phyloP scores from a whole-genome alignment of 1,140 invertebrate species.

The Apis laboriosa region DNA sequence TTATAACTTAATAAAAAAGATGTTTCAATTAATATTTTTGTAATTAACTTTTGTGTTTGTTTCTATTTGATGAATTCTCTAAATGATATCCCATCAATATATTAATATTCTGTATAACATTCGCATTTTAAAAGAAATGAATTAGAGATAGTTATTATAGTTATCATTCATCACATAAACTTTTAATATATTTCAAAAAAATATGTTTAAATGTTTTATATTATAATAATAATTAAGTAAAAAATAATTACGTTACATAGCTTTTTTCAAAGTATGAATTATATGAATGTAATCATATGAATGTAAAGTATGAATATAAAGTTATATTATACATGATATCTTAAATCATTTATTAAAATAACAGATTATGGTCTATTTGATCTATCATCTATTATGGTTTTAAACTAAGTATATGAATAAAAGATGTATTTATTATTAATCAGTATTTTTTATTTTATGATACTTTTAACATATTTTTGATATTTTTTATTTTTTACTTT shows the following conservation, averaged over 20 bases:
- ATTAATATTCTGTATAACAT: not conserved
- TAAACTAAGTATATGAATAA: slow-evolving; percentile 22
- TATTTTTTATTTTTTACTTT: too few relatives aligned
- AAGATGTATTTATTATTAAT: slow-evolving; percentile 50
- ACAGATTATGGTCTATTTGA: not conserved
- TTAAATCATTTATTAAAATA: not conserved
- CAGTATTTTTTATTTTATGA: slow-evolving; percentile 30
- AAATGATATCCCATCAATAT: too few relatives aligned
- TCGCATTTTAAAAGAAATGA: not conserved
- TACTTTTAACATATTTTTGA: too few relatives aligned
- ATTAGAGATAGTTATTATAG: too few relatives aligned
- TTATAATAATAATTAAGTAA: not conserved
- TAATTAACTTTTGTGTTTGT: too few relatives aligned
- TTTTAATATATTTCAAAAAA: not conserved
- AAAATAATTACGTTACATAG: not conserved
- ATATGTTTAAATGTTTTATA: slow-evolving; percentile 1
- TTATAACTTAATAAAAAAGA: too few relatives aligned
- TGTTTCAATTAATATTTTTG: too few relatives aligned
- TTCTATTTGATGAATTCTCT: too few relatives aligned
- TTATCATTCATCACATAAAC: not conserved
- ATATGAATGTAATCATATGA: not conserved
- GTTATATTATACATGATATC: slow-evolving; percentile 13
- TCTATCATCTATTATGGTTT: too few relatives aligned
- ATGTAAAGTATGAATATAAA: not conserved
- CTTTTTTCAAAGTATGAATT: not conserved